Conservation (phyloP, 1,140 invertebrate species). For the Anastatus disparis region DNA sequence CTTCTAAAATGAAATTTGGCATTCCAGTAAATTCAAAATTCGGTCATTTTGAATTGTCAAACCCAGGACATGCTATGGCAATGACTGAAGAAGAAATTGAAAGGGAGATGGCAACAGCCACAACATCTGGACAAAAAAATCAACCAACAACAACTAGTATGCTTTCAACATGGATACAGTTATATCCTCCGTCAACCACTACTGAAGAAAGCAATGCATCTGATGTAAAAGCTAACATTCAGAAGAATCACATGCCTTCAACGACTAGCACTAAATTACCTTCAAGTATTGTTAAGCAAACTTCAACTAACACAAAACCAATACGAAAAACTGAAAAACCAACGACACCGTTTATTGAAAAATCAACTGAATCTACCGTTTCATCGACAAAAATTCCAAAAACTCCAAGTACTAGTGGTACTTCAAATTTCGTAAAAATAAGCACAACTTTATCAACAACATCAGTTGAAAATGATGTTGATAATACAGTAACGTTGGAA, state of each 20-base stretch:
- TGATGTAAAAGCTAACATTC: conserved; percentile 25
- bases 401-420: conserved; percentile 32
- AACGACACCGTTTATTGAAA: conserved; percentile 38
- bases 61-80: conserved; percentile 65
- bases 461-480: conserved; percentile 6
- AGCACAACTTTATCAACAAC: conserved; percentile 44
- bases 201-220: conserved; percentile 49
- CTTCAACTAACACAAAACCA: conserved; percentile 46
- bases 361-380: conserved; percentile 29
- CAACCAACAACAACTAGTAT: conserved; percentile 73
- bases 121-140: conserved; percentile 56
- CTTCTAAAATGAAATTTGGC: conserved; percentile 49
- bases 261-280: conserved; percentile 34
- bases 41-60: conserved; percentile 59
- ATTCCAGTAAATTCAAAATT: conserved; percentile 64
- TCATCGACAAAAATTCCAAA: conserved; percentile 15
- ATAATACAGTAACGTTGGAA: conserved; percentile 30
- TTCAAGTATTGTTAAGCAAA: conserved; percentile 28
- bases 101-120: conserved; percentile 52
- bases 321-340: conserved; percentile 38
- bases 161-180: conserved; percentile 80
- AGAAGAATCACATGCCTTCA: not conserved
- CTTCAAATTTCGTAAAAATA: conserved; percentile 47
- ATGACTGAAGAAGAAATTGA: conserved; percentile 64
- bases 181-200: conserved; percentile 70